A percentile compares a stretch with the other conserved stretches of the same genome.
These are phyloP conservation scores for Lypha dubia DNA, from an alignment of 2,888 invertebrate species.

Conservation along the genomic window DNA sequence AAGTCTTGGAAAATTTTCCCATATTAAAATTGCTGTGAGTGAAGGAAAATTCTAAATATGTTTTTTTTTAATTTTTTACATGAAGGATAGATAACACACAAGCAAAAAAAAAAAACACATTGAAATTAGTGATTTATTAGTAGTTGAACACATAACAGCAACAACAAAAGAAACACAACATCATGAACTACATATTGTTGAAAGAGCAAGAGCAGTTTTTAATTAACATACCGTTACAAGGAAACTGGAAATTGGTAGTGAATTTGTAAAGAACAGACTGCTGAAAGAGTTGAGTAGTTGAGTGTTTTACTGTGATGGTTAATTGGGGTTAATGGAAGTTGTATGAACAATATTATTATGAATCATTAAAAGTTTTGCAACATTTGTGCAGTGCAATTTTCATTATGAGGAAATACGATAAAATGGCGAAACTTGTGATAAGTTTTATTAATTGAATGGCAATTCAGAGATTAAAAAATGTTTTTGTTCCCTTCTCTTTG, in stretches of 20 bases:
- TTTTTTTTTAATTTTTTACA: conserved; percentile 2
- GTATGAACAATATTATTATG: neutral
- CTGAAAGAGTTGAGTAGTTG: conserved; percentile 10
- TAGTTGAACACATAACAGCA: conserved; percentile 41
- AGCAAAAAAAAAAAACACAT: neutral
- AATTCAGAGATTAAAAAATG: neutral
- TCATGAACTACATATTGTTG: conserved; percentile 19
- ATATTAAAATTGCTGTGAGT: neutral
- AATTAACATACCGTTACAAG: conserved; percentile 50
- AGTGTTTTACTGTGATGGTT: conserved; percentile 1
- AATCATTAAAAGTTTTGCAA: neutral
- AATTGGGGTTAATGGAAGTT: neutral
- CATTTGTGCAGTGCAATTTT: neutral
- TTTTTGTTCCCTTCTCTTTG: too few species aligned
- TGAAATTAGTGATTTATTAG: conserved; percentile 45
- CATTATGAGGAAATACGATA: neutral
- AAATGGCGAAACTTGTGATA: too few species aligned
- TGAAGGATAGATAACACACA: neutral
- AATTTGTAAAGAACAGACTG: conserved; percentile 12
- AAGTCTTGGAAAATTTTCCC: conserved; percentile 4
- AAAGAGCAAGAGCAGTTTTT: conserved; percentile 27
- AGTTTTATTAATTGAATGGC: neutral
- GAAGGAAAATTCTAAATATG: neutral
- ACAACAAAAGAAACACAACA: conserved; percentile 6
- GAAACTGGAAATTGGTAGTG: conserved; percentile 5